A percentile compares a stretch with the other conserved stretches of the same genome.
Conservation (phyloP, 2,888 invertebrate genomes). For the Drosophila mercatorum region DNA sequence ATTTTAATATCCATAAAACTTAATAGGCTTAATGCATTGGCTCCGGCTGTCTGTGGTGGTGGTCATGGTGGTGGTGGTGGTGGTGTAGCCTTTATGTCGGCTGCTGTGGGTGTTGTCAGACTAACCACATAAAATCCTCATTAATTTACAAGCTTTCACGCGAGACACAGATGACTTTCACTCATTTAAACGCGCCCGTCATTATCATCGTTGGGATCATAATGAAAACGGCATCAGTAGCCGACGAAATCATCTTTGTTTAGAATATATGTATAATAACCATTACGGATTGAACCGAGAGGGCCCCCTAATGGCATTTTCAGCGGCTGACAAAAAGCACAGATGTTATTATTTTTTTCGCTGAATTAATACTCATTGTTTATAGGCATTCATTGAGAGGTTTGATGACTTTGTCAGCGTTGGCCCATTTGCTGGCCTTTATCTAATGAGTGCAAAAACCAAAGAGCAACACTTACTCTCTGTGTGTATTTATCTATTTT, state of each 20-base stretch:
- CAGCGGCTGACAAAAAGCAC: constrained; percentile 25
- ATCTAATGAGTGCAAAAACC: constrained; percentile 56
- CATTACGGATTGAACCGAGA: constrained; percentile 9
- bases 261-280: constrained; percentile 44
- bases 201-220: constrained; percentile 7
- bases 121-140: constrained; percentile 70
- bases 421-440: constrained; percentile 48
- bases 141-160: constrained; percentile 67
- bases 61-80: constrained; percentile 8
- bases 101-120: constrained; percentile 46
- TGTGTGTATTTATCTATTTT: constrained; percentile 53
- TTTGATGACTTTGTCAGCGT: constrained; percentile 57
- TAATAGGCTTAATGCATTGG: constrained; percentile 50
- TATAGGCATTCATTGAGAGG: constrained; percentile 37
- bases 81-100: constrained; percentile 10
- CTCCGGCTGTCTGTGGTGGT: constrained; percentile 11
- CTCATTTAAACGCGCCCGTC: constrained; percentile 50
- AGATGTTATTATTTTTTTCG: constrained; percentile 38
- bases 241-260: constrained; percentile 36
- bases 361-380: constrained; percentile 53
- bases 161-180: constrained; percentile 62
- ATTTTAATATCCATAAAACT: constrained; percentile 40
- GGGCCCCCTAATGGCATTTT: constrained; percentile 37
- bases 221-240: constrained; percentile 25
- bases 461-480: constrained; percentile 1